Percentiles rank a stretch among this genome's conserved stretches.
phyloP scores from a whole-genome alignment of 1,140 invertebrate genomes.

The Maconellicoccus hirsutus region DNA sequence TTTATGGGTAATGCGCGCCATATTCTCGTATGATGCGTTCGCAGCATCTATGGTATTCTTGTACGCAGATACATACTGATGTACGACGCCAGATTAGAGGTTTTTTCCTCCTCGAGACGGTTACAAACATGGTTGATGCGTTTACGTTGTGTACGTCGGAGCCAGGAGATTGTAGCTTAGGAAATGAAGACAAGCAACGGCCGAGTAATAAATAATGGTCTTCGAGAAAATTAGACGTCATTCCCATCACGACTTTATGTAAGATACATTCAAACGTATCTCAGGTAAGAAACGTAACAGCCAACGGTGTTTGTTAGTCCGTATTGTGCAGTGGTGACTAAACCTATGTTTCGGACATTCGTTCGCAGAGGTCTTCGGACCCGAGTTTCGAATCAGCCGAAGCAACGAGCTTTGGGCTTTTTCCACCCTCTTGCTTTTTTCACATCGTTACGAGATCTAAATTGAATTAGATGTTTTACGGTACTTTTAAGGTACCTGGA shows the following conservation, averaged over 20 bases:
- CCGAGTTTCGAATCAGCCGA: too few species aligned
- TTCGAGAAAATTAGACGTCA: conserved; percentile 8
- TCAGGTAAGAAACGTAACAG: conserved; percentile 7
- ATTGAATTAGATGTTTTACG: conserved; percentile 5
- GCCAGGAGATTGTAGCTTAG: background rate
- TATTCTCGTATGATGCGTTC: too few species aligned
- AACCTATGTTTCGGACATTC: background rate
- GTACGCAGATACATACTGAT: background rate
- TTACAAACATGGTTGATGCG: background rate
- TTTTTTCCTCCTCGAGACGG: background rate
- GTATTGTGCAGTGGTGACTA: background rate
- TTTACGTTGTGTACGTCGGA: background rate
- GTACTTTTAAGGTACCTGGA: background rate
- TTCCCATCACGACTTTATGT: conserved; percentile 7
- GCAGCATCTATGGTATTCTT: background rate
- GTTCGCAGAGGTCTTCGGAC: too few species aligned
- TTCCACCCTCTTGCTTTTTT: too few species aligned
- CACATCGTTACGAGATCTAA: background rate
- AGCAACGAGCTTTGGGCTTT: too few species aligned
- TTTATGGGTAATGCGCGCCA: background rate
- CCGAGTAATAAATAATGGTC: background rate
- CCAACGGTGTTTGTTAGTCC: background rate
- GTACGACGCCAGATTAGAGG: background rate
- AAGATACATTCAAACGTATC: background rate
- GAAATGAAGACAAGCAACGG: background rate